phyloP scores from a whole-genome alignment of 2,797 vertebrate genomes.

The Centroberyx gerrardi region DNA sequence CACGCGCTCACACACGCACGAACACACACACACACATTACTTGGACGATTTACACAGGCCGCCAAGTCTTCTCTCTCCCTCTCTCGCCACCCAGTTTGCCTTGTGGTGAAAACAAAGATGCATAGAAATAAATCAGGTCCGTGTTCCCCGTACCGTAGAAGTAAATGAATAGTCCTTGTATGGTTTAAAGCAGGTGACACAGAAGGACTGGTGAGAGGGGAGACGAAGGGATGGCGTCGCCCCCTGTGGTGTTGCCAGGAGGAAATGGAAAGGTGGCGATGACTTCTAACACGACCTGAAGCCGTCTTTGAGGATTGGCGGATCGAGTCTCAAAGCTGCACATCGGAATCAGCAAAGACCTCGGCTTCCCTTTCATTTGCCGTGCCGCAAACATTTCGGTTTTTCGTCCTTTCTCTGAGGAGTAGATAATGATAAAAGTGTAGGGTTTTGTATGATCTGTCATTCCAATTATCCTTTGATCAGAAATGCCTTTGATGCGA shows the following conservation, averaged over 20 bases:
- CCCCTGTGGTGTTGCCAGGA: too few relatives aligned
- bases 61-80: not conserved
- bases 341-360: conserved; percentile 43
- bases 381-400: conserved; percentile 9
- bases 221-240: too few relatives aligned
- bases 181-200: not conserved
- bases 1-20: not conserved
- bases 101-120: not conserved
- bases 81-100: not conserved
- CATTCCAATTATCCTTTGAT: conserved; percentile 67
- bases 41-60: too few relatives aligned
- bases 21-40: not conserved
- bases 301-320: conserved; percentile 33
- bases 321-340: conserved; percentile 35
- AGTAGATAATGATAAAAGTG: conserved; percentile 63
- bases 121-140: not conserved
- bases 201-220: not conserved
- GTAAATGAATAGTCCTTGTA: not conserved
- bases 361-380: conserved; percentile 39
- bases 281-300: conserved; percentile 29
- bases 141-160: not conserved
- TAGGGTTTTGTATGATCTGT: conserved; percentile 51
- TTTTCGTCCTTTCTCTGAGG: conserved; percentile 16
- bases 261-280: conserved; percentile 19
- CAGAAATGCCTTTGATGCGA: conserved; percentile 56